Evolutionary conservation across 2,113 vertebrate genomes (phyloP), one percentile per base, ranked within the genome.

Genomic region (Callionymus lyra): DNA sequence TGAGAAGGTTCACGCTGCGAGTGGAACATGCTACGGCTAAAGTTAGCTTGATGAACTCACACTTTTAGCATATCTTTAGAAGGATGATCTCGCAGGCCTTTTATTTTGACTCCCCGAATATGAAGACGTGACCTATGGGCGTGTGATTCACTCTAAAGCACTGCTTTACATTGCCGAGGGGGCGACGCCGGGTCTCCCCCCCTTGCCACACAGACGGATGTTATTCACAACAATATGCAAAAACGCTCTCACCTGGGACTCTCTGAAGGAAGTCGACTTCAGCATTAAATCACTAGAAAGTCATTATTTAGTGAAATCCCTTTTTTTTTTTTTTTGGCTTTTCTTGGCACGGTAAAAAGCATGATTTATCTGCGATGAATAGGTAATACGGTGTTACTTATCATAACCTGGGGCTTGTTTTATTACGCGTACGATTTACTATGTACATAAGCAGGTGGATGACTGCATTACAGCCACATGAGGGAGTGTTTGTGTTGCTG

Each of bases 141-240:
- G 82, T 79, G 68, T 77, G 79, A 79, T 71, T 77, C 60, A 45
- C 74, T 81, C 77, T 77, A 82, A 85, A 82, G 76, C 56, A 72
- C 74, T 82, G 74, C 72, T 87, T 85, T 80, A 82, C 79, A 82
- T 79, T 67, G 84, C 84, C 82, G 65, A 68, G 60, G 83, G 82
- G 82, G 59, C 57, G 53, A 71, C 38, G 67, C 65, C 19, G 59
- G 74, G 52, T 75, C 65, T 70, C 68, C 53, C 74, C 67, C 71
- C 56, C 65, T 68, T 55, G 51, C 70, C 66, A 63, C 49, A 68
- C 64, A 69, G 61, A 56, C 69, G 77, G 72, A 81, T 84, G 79
- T 83, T 84, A 70, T 81, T 82, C 77, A 79, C 75, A 81, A 79
- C 74, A 80, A 63, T 80, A 82, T 84, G 81, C 80, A 82, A 80